Conservation (phyloP, 2,888 invertebrate genomes). For the Pardosa pseudoannulata region DNA sequence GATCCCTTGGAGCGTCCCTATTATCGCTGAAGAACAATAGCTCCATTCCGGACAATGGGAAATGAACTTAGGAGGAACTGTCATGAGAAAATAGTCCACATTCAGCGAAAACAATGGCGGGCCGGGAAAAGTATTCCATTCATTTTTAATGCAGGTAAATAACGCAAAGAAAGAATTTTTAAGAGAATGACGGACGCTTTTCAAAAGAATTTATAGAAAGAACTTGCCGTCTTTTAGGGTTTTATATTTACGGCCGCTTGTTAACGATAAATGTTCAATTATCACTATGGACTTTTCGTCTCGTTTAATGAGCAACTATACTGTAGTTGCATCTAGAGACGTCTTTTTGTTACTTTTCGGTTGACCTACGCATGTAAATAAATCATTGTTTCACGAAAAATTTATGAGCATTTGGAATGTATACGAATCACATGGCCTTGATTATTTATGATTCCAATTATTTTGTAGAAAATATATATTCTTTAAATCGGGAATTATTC, state of each 20-base stretch:
- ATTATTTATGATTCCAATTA: no score
- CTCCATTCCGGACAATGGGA: slow-evolving; percentile 33
- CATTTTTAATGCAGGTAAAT: slow-evolving; percentile 62
- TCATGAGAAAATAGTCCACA: slow-evolving; percentile 50
- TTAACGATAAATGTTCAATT: slow-evolving; percentile 51
- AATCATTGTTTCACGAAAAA: no score
- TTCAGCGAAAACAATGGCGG: slow-evolving; percentile 37
- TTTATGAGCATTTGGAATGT: no score
- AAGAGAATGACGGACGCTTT: slow-evolving; percentile 21
- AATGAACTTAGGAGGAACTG: slow-evolving; percentile 37
- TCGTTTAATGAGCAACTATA: background rate
- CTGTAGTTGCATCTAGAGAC: background rate
- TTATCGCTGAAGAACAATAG: slow-evolving; percentile 49
- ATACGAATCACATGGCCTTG: no score
- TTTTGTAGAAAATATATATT: no score
- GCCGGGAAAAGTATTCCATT: slow-evolving; percentile 23
- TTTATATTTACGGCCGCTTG: slow-evolving; percentile 55
- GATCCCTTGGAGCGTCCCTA: slow-evolving; percentile 20
- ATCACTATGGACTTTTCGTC: background rate
- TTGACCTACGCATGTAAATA: no score
- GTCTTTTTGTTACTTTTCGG: no score
- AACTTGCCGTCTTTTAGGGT: slow-evolving; percentile 8
- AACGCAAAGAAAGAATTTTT: slow-evolving; percentile 30
- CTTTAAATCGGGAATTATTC: no score
- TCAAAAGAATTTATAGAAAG: slow-evolving; percentile 20